Evolutionary conservation across 2,797 vertebrate species (phyloP), one percentile per base, ranked within the genome.

Genomic region (Pseudochirops cupreus): DNA sequence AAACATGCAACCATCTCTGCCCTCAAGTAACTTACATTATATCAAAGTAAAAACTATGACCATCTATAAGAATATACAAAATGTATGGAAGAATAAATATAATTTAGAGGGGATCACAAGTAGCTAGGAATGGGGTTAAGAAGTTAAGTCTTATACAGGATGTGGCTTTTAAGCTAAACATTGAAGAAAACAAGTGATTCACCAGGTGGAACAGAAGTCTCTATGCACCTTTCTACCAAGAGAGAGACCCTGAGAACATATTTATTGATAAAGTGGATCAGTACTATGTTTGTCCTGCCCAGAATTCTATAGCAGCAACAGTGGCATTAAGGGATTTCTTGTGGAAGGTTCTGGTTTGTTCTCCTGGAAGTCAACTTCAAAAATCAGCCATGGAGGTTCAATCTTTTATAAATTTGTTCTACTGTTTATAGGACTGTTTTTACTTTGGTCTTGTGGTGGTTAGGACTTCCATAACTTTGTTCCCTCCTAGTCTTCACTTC

Each of bases 401-500:
- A 9, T 26, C 39, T 87, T 87, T 50, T 87, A 46, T 87, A 87
- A 46, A 87, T 87, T 24, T 46, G 74, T 46, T 50, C 24, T 39
- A 74, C 91, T 96, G 91, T 29, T 90, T 96, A 52, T 94, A 93
- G 14, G 59, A 52, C 67, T 11, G 26, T 39, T 13, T 26, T 55
- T 14, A 0, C 0, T 33, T 0, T 0, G 4, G 53, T 9, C 31
- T n/a, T 46, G 0, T 87, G 10, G 21, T 50, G 39, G 14, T 21
- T 11, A 46, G 9, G 39, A 50, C 39, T 87, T 87, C 39, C 39
- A 87, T 26, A 50, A 87, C 9, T 87, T 87, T 46, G 24, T 50
- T 87, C 39, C 6, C 21, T 46, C 74, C 24, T 26, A 87, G 16
- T 12, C 74, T 87, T 50, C 21, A 21, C 21, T 82, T 82, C 21